Percentiles rank a stretch among this genome's conserved stretches.
Conservation (phyloP, 2,113 vertebrate species). For the Pygoscelis adeliae region DNA sequence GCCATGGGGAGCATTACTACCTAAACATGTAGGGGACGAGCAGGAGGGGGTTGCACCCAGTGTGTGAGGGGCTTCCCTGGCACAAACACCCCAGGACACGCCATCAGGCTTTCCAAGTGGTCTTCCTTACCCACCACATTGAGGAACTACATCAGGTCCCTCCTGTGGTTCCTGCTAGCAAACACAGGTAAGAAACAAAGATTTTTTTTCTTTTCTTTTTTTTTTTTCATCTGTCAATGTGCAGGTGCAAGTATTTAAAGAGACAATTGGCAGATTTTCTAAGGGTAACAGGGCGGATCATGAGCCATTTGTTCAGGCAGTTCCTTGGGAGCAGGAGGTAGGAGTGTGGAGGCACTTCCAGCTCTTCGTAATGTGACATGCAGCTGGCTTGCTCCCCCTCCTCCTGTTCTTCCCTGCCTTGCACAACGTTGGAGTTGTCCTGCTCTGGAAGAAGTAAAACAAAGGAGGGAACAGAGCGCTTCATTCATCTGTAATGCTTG, state of each 20-base stretch:
- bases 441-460: background rate
- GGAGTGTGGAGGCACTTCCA: accelerated
- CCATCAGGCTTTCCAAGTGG: background rate
- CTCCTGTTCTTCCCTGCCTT: background rate
- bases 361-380: background rate
- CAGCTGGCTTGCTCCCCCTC: background rate
- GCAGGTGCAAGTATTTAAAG: background rate
- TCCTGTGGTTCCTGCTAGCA: background rate
- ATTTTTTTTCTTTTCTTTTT: accelerated
- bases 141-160: background rate
- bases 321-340: background rate
- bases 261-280: background rate
- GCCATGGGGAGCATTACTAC: background rate
- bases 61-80: accelerated
- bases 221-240: background rate
- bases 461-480: background rate
- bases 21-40: accelerated
- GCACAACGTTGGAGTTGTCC: background rate
- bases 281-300: background rate
- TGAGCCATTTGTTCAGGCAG: background rate
- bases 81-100: background rate
- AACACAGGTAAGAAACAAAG: background rate
- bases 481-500: background rate
- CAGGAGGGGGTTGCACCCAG: accelerated
- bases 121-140: background rate